phyloP scores from a whole-genome alignment of 2,113 vertebrate species.

The Phrynosoma blainvillii region DNA sequence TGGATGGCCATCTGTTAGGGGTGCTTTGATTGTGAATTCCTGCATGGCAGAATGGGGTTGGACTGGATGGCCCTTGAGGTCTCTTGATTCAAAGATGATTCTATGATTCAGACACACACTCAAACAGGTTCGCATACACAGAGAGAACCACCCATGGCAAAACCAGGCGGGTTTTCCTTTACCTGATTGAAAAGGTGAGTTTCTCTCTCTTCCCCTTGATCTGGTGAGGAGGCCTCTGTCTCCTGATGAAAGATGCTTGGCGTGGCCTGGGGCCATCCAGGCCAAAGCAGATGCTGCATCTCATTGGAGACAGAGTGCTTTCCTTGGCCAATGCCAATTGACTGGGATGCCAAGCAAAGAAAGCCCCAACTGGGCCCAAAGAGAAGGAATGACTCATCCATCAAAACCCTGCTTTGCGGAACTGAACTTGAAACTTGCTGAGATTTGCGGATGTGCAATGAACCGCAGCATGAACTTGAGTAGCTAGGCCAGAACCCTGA shows the following conservation, averaged over 20 bases:
- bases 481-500: conserved; percentile 20
- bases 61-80: too few relatives aligned
- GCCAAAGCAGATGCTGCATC: background rate
- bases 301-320: background rate
- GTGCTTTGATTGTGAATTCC: too few relatives aligned
- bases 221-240: background rate
- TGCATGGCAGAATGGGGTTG: too few relatives aligned
- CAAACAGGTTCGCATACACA: background rate
- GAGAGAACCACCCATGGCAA: background rate
- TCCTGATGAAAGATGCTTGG: conserved; percentile 11
- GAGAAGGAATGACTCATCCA: conserved; percentile 21
- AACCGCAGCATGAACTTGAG: conserved; percentile 11
- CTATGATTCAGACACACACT: background rate
- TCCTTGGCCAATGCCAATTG: conserved; percentile 22
- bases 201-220: background rate
- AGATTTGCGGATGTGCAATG: conserved; percentile 33
- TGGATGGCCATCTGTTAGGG: too few relatives aligned
- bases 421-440: conserved; percentile 31
- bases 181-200: background rate
- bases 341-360: background rate
- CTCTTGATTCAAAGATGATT: too few relatives aligned
- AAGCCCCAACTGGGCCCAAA: background rate
- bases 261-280: background rate
- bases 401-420: background rate
- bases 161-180: background rate